Evolutionary conservation across 2,113 vertebrate genomes (phyloP), one percentile per base, ranked within the genome.

Genomic region (Larimichthys polyactis): DNA sequence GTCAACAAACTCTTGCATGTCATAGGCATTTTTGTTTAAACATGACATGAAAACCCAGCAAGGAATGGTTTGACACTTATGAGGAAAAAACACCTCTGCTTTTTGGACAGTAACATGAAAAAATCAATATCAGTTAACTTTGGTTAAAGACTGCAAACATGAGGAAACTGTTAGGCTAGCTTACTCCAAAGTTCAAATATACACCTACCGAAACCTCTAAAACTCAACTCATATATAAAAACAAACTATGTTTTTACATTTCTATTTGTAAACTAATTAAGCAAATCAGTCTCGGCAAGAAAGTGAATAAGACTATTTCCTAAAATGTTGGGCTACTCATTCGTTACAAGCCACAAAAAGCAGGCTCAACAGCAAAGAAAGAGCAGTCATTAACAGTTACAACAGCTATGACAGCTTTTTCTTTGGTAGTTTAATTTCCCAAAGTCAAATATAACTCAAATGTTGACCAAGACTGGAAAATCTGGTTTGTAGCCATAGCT

Each of bases 11-110:
- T 43, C 3, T 16, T 32, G 58, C 59, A 63, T 51, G 10, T 63
- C 51, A 16, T 20, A 52, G 14, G n/a, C 16, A 6, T 51, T 77
- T 78, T 11, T 57, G 32, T n/a, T 83, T 8, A 52, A 71, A 55
- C 14, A 40, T 9, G 19, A n/a, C 8, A n/a, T 20, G 19, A 52
- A 52, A 51, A 52, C 19, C 51, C 27, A 27, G 32, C 19, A 51
- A 65, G 20, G 2, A 44, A 64, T n/a, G 49, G 24, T 27, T 72
- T 65, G 16, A 65, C 51, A 49, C 27, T 32, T 44, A 36, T 36
- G 36, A 32, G 32, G 63, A 8, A 32, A 67, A 46, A 29, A 32
- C 22, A 29, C 52, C 16, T 46, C 11, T 48, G 55, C 22, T 59
- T 11, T 55, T 22, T 27, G 11, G 11, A 57, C 4, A 46, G n/a